Conservation (phyloP, 2,113 vertebrate species). For the Nycticebus coucang region DNA sequence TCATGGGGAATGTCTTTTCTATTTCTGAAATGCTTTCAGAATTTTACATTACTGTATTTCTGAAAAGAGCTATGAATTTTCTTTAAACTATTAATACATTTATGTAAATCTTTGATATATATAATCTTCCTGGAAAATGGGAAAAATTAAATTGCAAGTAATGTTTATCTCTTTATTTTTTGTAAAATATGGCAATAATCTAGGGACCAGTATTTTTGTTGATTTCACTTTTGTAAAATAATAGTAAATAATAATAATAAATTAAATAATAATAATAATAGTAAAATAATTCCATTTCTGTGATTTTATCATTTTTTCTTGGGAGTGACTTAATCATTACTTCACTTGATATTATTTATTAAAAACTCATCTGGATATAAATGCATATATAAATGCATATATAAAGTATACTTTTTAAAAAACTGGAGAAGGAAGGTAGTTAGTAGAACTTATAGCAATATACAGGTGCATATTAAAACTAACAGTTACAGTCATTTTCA, state of each 20-base stretch:
- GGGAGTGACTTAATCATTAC: background rate
- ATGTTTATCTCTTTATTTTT: slow-evolving; percentile 44
- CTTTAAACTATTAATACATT: slow-evolving; percentile 59
- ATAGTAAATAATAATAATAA: too few relatives aligned
- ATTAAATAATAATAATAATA: too few relatives aligned
- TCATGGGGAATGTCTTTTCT: background rate
- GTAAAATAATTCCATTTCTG: slow-evolving; percentile 64
- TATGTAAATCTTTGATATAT: slow-evolving; percentile 59
- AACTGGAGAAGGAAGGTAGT: background rate
- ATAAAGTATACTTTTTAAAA: slow-evolving; percentile 39
- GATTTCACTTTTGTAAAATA: slow-evolving; percentile 53
- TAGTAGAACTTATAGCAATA: background rate
- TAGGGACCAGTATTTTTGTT: slow-evolving; percentile 47
- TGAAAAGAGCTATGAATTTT: background rate
- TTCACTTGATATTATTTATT: slow-evolving; percentile 49
- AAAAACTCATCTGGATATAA: slow-evolving; percentile 7
- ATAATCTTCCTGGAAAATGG: slow-evolving; percentile 41
- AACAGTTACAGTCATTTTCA: background rate
- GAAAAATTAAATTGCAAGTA: slow-evolving; percentile 59
- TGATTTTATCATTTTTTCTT: slow-evolving; percentile 43
- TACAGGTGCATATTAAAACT: background rate
- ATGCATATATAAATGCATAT: background rate
- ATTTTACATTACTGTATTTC: background rate
- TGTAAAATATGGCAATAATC: slow-evolving; percentile 49
- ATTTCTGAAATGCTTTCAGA: slow-evolving; percentile 33